phyloP scores from a whole-genome alignment of 2,888 invertebrate species.

The Eretmocerus hayati region DNA sequence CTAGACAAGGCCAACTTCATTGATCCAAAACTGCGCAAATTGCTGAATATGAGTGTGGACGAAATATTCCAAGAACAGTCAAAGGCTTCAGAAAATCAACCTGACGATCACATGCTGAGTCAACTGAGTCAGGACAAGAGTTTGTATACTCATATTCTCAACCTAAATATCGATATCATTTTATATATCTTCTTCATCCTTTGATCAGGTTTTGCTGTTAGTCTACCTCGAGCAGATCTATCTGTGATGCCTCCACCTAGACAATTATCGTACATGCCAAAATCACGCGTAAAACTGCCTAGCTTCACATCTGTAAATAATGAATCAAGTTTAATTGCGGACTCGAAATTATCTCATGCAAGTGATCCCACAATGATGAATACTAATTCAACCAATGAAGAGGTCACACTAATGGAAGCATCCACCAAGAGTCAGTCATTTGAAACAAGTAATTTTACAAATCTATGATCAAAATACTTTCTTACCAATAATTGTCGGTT shows the following conservation, averaged over 20 bases:
- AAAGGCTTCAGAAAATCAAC: neutral
- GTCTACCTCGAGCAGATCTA: conserved; percentile 17
- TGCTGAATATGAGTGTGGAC: conserved; percentile 7
- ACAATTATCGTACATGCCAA: conserved; percentile 4
- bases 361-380: conserved; percentile 10
- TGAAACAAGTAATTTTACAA: conserved; percentile 10
- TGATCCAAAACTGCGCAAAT: conserved; percentile 9
- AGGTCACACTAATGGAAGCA: conserved; percentile 12
- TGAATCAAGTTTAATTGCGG: conserved; percentile 17
- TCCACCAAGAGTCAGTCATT: conserved; percentile 15
- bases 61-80: neutral
- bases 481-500: neutral
- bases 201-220: conserved; percentile 8
- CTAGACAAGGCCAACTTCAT: conserved; percentile 1
- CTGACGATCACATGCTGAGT: neutral
- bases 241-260: conserved; percentile 1
- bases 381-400: conserved; percentile 11
- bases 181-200: too few species aligned
- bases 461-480: neutral
- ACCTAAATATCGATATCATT: neutral
- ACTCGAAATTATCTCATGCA: conserved; percentile 8
- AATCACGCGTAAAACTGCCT: conserved; percentile 6
- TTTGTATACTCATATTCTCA: neutral
- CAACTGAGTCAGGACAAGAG: neutral
- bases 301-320: conserved; percentile 6